These are phyloP conservation scores for Propithecus perrieri DNA, from an alignment of 2,797 vertebrate genomes.

Conservation along the genomic window DNA sequence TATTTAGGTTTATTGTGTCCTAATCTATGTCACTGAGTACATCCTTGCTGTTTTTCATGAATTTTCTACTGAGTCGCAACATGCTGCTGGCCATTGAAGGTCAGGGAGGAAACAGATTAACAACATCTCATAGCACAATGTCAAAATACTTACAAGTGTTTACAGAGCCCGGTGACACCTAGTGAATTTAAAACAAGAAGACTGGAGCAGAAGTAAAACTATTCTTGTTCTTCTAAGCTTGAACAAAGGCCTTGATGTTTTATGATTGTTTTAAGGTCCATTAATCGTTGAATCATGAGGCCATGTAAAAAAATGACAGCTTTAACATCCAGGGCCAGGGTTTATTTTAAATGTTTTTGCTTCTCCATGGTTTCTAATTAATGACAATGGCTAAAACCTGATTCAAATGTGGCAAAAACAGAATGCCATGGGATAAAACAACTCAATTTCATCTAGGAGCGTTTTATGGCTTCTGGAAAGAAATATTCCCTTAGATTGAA, in stretches of 20 bases:
- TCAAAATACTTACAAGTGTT: conserved; percentile 88
- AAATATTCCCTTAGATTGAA: conserved; percentile 39
- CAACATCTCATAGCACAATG: conserved; percentile 82
- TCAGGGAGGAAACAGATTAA: conserved; percentile 83
- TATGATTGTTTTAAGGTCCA: conserved; percentile 88
- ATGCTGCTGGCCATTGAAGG: conserved; percentile 79
- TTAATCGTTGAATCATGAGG: conserved; percentile 90
- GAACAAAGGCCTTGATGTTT: conserved; percentile 83
- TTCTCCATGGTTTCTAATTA: conserved; percentile 85
- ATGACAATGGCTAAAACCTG: conserved; percentile 78
- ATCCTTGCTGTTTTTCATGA: conserved; percentile 70
- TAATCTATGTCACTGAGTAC: background rate
- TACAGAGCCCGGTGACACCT: conserved; percentile 85
- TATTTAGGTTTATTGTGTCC: conserved; percentile 57
- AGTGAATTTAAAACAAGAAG: conserved; percentile 84
- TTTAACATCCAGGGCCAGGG: conserved; percentile 83
- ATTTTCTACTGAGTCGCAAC: background rate
- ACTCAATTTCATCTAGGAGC: background rate
- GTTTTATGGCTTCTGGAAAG: conserved; percentile 53
- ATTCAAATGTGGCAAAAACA: conserved; percentile 77
- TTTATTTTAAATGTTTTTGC: conserved; percentile 87
- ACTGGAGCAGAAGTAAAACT: conserved; percentile 81
- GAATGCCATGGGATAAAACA: conserved; percentile 48
- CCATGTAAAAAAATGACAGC: conserved; percentile 86
- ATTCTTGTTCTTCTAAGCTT: conserved; percentile 82